Percentiles rank a stretch among this genome's conserved stretches.
Evolutionary conservation across 2,888 invertebrate species (phyloP).

Genomic region (Ormyrus rosae): DNA sequence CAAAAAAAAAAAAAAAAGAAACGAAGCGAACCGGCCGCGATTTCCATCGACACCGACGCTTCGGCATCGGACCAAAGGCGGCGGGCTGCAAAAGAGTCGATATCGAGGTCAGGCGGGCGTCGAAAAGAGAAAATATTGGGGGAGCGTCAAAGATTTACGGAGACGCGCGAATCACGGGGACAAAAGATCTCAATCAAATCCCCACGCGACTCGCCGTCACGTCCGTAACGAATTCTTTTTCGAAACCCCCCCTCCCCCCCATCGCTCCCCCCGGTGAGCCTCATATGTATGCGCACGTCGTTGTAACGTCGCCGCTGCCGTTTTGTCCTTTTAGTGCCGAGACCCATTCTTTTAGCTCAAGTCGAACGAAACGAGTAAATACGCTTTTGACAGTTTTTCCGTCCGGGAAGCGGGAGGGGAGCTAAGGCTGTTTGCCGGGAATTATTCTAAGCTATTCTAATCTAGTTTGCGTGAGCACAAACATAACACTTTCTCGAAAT

Average conservation of each 20-base stretch:
- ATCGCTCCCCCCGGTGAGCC: background rate
- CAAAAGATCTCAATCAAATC: conserved; percentile 56
- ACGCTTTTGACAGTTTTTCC: background rate
- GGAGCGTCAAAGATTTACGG: conserved; percentile 48
- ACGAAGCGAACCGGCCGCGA: background rate
- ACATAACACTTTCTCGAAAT: too few species aligned
- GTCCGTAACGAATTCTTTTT: conserved; percentile 43
- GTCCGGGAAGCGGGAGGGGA: background rate
- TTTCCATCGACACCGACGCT: too few species aligned
- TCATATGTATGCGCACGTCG: conserved; percentile 27
- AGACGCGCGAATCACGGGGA: conserved; percentile 38
- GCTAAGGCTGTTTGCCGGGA: background rate
- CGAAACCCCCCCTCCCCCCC: background rate
- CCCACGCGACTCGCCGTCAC: conserved; percentile 24
- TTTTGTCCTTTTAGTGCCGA: too few species aligned
- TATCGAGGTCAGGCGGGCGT: conserved; percentile 46
- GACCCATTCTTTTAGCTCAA: background rate
- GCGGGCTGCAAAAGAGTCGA: conserved; percentile 11
- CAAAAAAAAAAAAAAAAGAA: background rate
- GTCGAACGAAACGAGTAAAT: conserved; percentile 1
- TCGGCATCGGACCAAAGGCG: too few species aligned
- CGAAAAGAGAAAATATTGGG: conserved; percentile 35
- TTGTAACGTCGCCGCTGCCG: too few species aligned
- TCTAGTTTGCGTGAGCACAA: too few species aligned
- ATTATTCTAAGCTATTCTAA: too few species aligned